phyloP scores from a whole-genome alignment of 2,888 invertebrate genomes.

The Sipunculus nudus region DNA sequence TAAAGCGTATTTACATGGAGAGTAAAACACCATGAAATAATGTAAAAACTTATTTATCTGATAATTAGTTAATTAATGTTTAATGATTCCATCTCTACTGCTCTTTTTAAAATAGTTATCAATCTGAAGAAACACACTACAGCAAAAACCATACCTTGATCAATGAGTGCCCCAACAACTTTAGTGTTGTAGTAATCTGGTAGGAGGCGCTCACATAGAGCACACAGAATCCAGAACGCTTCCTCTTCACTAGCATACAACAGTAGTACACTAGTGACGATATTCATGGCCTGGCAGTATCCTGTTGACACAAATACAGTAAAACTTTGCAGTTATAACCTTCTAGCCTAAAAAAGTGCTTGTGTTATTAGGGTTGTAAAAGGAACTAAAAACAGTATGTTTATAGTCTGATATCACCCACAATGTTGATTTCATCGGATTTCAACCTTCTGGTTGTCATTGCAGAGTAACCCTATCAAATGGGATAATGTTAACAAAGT shows the following conservation, averaged over 20 bases:
- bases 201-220: slow-evolving; percentile 91
- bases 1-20: too few relatives aligned
- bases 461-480: too few relatives aligned
- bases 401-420: too few relatives aligned
- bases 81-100: too few relatives aligned
- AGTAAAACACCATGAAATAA: too few relatives aligned
- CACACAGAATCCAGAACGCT: slow-evolving; percentile 96
- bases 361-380: neutral
- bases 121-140: too few relatives aligned
- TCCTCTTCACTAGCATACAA: slow-evolving; percentile 96
- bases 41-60: too few relatives aligned
- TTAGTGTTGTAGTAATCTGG: slow-evolving; percentile 96
- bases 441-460: too few relatives aligned
- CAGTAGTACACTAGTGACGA: slow-evolving; percentile 93
- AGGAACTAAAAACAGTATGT: slow-evolving; percentile 1
- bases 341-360: neutral
- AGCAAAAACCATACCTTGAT: slow-evolving; percentile 78
- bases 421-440: too few relatives aligned
- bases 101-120: too few relatives aligned
- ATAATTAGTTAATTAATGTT: too few relatives aligned
- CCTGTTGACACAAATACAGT: slow-evolving; percentile 69
- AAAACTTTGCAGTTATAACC: slow-evolving; percentile 19
- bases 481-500: too few relatives aligned
- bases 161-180: slow-evolving; percentile 90
- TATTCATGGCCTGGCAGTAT: slow-evolving; percentile 99